Percentiles rank a stretch among this genome's conserved stretches.
These are phyloP conservation scores for Cinclus mexicanus DNA, from an alignment of 2,113 vertebrate genomes.

Conservation along the genomic window DNA sequence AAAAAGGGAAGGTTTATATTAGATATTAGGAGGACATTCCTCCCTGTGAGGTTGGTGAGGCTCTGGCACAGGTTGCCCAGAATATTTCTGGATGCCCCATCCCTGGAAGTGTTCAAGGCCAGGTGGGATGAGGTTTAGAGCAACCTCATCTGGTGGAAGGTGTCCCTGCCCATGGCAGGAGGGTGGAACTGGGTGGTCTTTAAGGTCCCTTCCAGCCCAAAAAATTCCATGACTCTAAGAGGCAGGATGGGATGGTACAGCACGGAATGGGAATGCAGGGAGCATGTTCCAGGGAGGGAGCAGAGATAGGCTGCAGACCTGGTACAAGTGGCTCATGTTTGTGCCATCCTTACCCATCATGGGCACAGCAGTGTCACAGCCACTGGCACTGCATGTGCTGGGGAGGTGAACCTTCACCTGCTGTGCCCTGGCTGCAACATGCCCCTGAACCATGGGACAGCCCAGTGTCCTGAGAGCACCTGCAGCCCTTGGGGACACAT, in stretches of 20 bases:
- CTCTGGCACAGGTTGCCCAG: neutral
- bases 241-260: neutral
- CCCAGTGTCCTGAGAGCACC: rapidly evolving
- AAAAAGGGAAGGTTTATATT: neutral
- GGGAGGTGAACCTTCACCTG: neutral
- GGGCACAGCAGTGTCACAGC: neutral
- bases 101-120: neutral
- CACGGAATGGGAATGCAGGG: neutral
- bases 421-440: neutral
- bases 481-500: neutral
- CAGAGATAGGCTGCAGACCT: neutral
- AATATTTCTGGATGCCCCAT: neutral
- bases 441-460: neutral
- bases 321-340: rapidly evolving
- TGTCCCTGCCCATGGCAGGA: neutral
- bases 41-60: neutral
- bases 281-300: neutral
- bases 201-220: neutral
- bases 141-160: neutral
- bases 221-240: neutral
- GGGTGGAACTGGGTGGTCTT: neutral
- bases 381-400: rapidly evolving
- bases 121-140: neutral
- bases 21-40: neutral
- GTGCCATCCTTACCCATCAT: rapidly evolving